Conservation (phyloP, 1,140 invertebrate genomes). For the Scaptomyza graminum region DNA sequence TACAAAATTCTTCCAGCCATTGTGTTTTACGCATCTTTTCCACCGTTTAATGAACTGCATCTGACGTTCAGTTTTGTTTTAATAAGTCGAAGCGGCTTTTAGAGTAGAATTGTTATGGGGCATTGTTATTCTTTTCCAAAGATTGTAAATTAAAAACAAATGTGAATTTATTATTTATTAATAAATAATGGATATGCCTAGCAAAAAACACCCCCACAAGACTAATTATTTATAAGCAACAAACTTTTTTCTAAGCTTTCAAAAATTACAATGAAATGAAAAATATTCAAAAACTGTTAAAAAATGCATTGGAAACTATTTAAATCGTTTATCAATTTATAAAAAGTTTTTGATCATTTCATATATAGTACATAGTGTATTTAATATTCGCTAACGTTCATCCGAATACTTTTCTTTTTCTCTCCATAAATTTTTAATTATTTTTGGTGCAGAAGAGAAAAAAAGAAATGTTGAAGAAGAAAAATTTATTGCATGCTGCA, state of each 20-base stretch:
- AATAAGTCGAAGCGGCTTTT: slow-evolving; percentile 14
- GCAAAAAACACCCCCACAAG: no score
- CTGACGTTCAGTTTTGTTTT: slow-evolving; percentile 1
- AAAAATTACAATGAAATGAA: no score
- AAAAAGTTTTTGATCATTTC: no score
- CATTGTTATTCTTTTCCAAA: no score
- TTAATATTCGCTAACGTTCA: not conserved
- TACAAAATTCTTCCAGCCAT: not conserved
- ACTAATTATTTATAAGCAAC: no score
- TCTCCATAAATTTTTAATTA: slow-evolving; percentile 33
- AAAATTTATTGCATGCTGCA: slow-evolving; percentile 47
- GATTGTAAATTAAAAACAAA: no score
- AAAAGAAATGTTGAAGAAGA: not conserved
- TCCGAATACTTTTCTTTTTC: not conserved
- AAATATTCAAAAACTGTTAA: no score
- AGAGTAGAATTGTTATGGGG: not conserved
- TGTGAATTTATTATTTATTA: no score
- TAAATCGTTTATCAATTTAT: no score
- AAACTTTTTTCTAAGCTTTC: no score
- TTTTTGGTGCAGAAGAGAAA: slow-evolving; percentile 9
- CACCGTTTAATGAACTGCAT: slow-evolving; percentile 35
- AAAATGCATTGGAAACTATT: no score
- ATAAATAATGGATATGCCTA: no score
- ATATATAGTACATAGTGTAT: not conserved
- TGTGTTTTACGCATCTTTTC: not conserved